Percentiles rank a stretch among this genome's conserved stretches.
phyloP scores from a whole-genome alignment of 2,888 invertebrate genomes.

The Drosophila vallismaia region DNA sequence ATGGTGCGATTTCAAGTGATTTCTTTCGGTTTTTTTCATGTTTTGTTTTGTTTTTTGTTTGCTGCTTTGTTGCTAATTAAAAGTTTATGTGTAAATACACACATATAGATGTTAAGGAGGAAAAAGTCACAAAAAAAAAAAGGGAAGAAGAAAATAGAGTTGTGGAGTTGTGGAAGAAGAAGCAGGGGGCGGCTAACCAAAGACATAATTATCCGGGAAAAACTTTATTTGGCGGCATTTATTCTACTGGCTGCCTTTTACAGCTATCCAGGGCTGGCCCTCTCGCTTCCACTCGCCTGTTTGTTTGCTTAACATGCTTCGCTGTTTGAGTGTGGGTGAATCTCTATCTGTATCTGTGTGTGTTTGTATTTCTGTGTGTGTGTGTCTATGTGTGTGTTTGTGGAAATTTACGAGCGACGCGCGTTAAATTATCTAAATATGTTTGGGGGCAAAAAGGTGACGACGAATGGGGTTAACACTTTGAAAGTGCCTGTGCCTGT shows the following conservation, averaged over 20 bases:
- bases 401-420: conserved; percentile 77
- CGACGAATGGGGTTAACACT: conserved; percentile 78
- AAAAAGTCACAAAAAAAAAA: neutral
- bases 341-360: conserved; percentile 12
- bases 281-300: conserved; percentile 44
- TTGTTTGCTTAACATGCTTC: conserved; percentile 77
- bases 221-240: conserved; percentile 76
- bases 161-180: neutral
- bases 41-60: conserved; percentile 15
- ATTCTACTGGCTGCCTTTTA: conserved; percentile 74
- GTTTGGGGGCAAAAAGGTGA: conserved; percentile 76
- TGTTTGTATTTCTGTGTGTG: conserved; percentile 27
- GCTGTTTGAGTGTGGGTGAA: conserved; percentile 36
- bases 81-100: conserved; percentile 64
- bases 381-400: conserved; percentile 33
- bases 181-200: neutral
- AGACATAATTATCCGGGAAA: conserved; percentile 68
- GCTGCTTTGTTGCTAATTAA: conserved; percentile 78
- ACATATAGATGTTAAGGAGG: conserved; percentile 3
- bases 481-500: conserved; percentile 42
- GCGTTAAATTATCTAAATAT: conserved; percentile 79
- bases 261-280: conserved; percentile 24
- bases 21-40: conserved; percentile 42
- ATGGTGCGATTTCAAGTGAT: conserved; percentile 48
- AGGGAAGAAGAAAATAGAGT: too few species aligned